phyloP scores from a whole-genome alignment of 2,797 vertebrate species.

The Anomalospiza imberbis region DNA sequence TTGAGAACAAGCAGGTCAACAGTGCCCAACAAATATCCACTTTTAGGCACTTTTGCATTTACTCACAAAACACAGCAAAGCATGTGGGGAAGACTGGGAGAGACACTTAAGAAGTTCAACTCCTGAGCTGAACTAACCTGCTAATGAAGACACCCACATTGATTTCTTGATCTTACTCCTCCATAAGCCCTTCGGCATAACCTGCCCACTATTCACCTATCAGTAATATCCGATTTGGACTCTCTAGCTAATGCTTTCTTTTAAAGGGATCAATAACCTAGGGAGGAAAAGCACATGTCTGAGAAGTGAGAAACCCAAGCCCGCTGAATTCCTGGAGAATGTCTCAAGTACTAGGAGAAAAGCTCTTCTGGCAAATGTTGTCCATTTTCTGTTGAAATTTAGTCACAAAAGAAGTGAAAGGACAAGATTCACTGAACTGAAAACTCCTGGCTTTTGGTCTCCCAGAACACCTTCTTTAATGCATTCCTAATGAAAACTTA shows the following conservation, averaged over 20 bases:
- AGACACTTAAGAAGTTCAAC: background rate
- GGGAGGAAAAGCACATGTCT: background rate
- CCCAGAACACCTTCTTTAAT: background rate
- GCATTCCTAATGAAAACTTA: background rate
- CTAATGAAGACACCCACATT: background rate
- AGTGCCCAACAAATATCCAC: background rate
- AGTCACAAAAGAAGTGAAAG: background rate
- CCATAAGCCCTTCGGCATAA: background rate
- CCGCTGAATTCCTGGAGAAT: background rate
- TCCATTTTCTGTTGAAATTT: background rate
- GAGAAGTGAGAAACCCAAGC: background rate
- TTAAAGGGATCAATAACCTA: background rate
- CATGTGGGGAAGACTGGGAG: background rate
- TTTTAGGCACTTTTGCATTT: background rate
- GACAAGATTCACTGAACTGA: background rate
- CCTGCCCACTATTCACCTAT: background rate
- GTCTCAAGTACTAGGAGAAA: background rate
- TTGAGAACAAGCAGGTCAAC: background rate
- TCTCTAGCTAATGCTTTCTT: background rate
- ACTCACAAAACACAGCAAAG: background rate
- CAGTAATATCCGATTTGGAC: background rate
- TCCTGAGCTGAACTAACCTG: background rate
- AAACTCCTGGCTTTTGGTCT: background rate
- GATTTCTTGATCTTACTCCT: background rate
- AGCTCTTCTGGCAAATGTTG: background rate